Conservation (phyloP, 2,888 invertebrate species). For the Drosophila buzzatii region DNA sequence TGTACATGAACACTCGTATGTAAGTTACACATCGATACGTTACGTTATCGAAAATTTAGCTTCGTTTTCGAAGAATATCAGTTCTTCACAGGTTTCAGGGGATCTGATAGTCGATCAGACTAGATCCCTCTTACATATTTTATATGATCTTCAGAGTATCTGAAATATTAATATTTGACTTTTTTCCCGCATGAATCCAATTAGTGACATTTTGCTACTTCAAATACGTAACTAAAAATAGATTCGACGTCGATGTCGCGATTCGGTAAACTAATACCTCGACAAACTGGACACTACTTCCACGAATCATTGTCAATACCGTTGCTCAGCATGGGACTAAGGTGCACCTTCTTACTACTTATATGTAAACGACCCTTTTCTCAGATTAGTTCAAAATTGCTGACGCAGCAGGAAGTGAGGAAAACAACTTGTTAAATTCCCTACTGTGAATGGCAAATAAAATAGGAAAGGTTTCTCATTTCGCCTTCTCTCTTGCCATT, state of each 20-base stretch:
- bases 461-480: not conserved
- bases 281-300: conserved; percentile 36
- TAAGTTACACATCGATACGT: too few relatives aligned
- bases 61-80: too few relatives aligned
- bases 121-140: too few relatives aligned
- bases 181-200: not conserved
- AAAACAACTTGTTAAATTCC: conserved; percentile 14
- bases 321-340: conserved; percentile 68
- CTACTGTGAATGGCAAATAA: not conserved
- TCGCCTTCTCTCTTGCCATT: not conserved
- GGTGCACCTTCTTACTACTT: conserved; percentile 47
- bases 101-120: too few relatives aligned
- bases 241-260: conserved; percentile 2
- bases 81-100: too few relatives aligned
- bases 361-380: conserved; percentile 31
- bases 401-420: conserved; percentile 58
- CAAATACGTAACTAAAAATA: not conserved
- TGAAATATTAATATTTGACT: not conserved
- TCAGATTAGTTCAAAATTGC: conserved; percentile 44
- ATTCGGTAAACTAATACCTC: not conserved
- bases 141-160: not conserved
- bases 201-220: not conserved
- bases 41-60: too few relatives aligned
- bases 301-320: conserved; percentile 42
- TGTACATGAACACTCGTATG: too few relatives aligned